These are phyloP conservation scores for Syrista parreyssii DNA, from an alignment of 2,888 invertebrate genomes.

Conservation along the genomic window DNA sequence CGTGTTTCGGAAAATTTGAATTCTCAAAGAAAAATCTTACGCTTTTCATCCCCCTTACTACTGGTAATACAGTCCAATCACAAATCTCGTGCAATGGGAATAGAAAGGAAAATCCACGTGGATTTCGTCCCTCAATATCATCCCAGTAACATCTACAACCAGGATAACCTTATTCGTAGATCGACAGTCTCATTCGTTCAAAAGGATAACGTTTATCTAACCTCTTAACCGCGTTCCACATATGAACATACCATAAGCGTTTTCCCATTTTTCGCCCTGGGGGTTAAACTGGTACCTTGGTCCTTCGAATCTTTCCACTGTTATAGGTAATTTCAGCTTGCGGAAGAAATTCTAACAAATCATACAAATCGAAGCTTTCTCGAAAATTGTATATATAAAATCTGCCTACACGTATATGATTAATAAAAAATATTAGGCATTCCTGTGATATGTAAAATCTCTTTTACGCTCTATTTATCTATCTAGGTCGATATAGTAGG, in stretches of 20 bases:
- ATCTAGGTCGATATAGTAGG: background rate
- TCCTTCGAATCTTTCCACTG: background rate
- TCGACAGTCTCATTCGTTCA: conserved; percentile 27
- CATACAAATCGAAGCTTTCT: background rate
- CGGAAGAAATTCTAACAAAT: background rate
- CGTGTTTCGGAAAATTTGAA: too few species aligned
- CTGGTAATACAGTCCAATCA: background rate
- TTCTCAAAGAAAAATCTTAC: background rate
- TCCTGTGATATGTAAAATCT: background rate
- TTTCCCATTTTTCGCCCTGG: conserved; percentile 52
- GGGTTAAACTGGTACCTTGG: background rate
- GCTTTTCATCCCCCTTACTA: background rate
- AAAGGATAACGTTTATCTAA: conserved; percentile 55
- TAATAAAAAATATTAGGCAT: background rate
- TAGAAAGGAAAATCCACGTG: background rate
- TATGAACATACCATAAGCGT: conserved; percentile 50
- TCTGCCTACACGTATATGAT: background rate
- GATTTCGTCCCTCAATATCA: background rate
- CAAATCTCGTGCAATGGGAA: background rate
- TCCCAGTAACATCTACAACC: background rate
- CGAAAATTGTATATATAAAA: background rate
- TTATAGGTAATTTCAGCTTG: background rate
- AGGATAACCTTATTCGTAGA: background rate
- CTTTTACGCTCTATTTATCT: background rate
- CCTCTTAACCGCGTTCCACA: conserved; percentile 37